Conservation (phyloP, 2,797 vertebrate genomes). For the Acridotheres tristis region DNA sequence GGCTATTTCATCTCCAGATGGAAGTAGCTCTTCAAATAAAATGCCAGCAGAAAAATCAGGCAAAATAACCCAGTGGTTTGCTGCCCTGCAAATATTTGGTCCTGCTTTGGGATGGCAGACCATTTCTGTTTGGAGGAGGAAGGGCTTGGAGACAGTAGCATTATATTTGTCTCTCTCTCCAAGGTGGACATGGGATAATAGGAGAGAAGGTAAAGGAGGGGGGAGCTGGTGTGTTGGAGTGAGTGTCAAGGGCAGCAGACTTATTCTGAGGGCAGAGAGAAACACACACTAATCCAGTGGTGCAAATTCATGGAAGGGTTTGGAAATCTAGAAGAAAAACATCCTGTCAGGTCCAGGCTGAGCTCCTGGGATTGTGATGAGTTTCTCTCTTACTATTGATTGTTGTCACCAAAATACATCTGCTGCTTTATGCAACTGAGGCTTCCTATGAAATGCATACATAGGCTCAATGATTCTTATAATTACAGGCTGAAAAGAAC, state of each 20-base stretch:
- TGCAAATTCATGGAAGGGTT: neutral
- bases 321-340: neutral
- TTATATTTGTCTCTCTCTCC: neutral
- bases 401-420: slow-evolving; percentile 54
- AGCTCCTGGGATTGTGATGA: neutral
- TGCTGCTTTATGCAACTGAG: slow-evolving; percentile 46
- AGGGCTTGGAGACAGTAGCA: neutral
- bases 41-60: neutral
- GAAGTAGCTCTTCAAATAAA: neutral
- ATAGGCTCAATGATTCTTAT: slow-evolving; percentile 55
- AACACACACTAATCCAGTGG: neutral
- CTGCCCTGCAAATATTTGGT: neutral
- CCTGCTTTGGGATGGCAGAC: neutral
- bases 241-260: neutral
- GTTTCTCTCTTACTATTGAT: slow-evolving; percentile 24
- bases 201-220: neutral
- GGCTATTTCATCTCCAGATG: neutral
- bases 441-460: slow-evolving; percentile 46
- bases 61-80: neutral
- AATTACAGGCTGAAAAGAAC: slow-evolving; percentile 63
- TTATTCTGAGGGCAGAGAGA: neutral
- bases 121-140: neutral
- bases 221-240: neutral
- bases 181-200: neutral
- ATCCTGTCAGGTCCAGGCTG: neutral